A percentile compares a stretch with the other conserved stretches of the same genome.
These are phyloP conservation scores for Ormia ochracea DNA, from an alignment of 2,888 invertebrate genomes.

Conservation along the genomic window DNA sequence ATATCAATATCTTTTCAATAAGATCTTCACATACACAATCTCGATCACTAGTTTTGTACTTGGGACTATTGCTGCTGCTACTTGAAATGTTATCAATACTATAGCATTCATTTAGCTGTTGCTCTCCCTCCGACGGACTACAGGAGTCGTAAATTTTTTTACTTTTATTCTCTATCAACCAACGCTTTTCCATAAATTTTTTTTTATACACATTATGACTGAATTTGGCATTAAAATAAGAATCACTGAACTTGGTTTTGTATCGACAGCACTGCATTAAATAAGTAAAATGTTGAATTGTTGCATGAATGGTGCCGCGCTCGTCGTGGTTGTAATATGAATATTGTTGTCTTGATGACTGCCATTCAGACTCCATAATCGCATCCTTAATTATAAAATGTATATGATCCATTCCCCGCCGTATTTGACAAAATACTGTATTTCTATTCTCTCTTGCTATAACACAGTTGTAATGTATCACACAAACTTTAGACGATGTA, in stretches of 20 bases:
- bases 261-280: slow-evolving; percentile 81
- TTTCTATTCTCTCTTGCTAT: slow-evolving; percentile 96
- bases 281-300: slow-evolving; percentile 87
- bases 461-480: slow-evolving; percentile 95
- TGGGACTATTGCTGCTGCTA: slow-evolving; percentile 35
- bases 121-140: slow-evolving; percentile 51
- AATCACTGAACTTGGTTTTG: slow-evolving; percentile 55
- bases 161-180: slow-evolving; percentile 68
- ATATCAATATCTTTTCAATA: slow-evolving; percentile 89
- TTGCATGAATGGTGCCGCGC: slow-evolving; percentile 84
- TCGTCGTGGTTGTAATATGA: slow-evolving; percentile 76
- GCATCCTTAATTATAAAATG: slow-evolving; percentile 98
- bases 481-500: slow-evolving; percentile 96
- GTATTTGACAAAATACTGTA: slow-evolving; percentile 98
- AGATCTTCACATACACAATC: slow-evolving; percentile 67
- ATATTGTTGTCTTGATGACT: slow-evolving; percentile 67
- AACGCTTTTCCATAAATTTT: slow-evolving; percentile 46
- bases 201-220: slow-evolving; percentile 55
- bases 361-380: slow-evolving; percentile 83
- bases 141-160: slow-evolving; percentile 66
- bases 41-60: slow-evolving; percentile 71
- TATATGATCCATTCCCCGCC: slow-evolving; percentile 96
- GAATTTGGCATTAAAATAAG: slow-evolving; percentile 51
- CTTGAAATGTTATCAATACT: slow-evolving; percentile 48
- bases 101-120: slow-evolving; percentile 50